Evolutionary conservation across 2,888 invertebrate species (phyloP).

Genomic region (Oxystoma pomonae): DNA sequence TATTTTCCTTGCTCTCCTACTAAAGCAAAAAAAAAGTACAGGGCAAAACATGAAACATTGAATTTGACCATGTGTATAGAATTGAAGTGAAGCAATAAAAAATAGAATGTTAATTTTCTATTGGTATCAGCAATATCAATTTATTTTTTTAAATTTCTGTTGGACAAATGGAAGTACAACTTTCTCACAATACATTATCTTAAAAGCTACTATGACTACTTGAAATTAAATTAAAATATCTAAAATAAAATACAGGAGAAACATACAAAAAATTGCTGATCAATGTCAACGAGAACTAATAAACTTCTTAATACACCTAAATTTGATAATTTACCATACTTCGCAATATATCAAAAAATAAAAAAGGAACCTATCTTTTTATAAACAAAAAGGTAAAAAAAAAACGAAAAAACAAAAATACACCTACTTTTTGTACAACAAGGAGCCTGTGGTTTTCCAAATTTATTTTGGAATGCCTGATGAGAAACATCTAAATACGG

Average conservation of each 20-base stretch:
- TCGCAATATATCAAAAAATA: neutral
- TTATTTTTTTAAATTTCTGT: neutral
- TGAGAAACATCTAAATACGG: constrained; percentile 1
- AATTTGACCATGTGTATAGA: too few relatives aligned
- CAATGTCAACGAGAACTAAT: neutral
- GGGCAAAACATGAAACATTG: too few relatives aligned
- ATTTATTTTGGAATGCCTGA: constrained; percentile 1
- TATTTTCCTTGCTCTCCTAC: too few relatives aligned
- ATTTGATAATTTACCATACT: neutral
- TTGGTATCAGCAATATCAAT: neutral
- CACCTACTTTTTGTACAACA: neutral
- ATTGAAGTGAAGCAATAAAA: neutral
- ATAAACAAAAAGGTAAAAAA: neutral
- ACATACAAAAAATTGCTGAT: constrained; percentile 1
- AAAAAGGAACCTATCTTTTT: neutral
- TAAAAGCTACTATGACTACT: constrained; percentile 1
- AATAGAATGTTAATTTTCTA: too few relatives aligned
- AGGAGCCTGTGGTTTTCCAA: neutral
- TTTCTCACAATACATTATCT: constrained; percentile 1
- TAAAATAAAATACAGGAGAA: constrained; percentile 1
- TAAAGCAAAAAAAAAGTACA: too few relatives aligned
- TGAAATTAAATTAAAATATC: neutral
- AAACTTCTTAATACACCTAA: neutral
- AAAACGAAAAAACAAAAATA: constrained; percentile 1
- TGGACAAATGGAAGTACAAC: neutral